Conservation (phyloP, 2,888 invertebrate species). For the Platynereis dumerilii region DNA sequence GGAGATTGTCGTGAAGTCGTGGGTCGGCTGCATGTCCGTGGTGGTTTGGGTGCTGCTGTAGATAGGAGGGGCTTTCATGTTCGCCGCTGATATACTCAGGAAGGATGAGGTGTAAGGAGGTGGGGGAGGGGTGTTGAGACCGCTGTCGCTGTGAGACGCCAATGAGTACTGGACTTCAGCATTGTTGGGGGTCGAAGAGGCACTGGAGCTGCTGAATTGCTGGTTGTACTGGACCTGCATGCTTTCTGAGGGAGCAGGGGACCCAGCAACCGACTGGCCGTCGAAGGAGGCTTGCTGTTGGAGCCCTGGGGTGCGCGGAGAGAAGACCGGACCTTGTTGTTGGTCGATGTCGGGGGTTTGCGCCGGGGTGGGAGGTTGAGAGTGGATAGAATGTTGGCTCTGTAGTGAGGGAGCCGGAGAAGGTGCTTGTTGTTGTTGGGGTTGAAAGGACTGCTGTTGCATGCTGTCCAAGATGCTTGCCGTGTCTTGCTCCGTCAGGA, state of each 20-base stretch:
- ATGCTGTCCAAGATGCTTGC: too few species aligned
- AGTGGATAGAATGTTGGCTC: not conserved
- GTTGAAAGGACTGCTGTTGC: too few species aligned
- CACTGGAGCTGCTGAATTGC: not conserved
- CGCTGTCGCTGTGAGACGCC: too few species aligned
- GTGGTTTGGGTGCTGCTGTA: conserved; percentile 67
- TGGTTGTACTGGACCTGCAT: too few species aligned
- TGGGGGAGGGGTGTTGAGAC: conserved; percentile 35
- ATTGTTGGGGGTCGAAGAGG: not conserved
- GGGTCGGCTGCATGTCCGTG: conserved; percentile 36
- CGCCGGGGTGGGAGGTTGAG: not conserved
- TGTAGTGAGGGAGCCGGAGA: not conserved
- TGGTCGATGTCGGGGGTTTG: not conserved
- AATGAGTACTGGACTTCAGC: not conserved
- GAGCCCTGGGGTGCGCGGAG: not conserved
- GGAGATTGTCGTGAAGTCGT: conserved; percentile 6
- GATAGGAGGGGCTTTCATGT: conserved; percentile 72
- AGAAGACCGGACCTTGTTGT: not conserved
- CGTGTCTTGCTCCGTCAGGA: conserved; percentile 20
- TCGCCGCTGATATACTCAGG: conserved; percentile 58
- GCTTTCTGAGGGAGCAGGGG: conserved; percentile 1
- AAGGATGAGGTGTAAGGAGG: conserved; percentile 45
- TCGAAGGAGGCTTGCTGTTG: not conserved
- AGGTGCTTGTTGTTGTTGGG: not conserved
- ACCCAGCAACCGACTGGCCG: not conserved